A percentile compares a stretch with the other conserved stretches of the same genome.
Conservation (phyloP, 2,113 vertebrate genomes). For the Xyliphius kryptos region DNA sequence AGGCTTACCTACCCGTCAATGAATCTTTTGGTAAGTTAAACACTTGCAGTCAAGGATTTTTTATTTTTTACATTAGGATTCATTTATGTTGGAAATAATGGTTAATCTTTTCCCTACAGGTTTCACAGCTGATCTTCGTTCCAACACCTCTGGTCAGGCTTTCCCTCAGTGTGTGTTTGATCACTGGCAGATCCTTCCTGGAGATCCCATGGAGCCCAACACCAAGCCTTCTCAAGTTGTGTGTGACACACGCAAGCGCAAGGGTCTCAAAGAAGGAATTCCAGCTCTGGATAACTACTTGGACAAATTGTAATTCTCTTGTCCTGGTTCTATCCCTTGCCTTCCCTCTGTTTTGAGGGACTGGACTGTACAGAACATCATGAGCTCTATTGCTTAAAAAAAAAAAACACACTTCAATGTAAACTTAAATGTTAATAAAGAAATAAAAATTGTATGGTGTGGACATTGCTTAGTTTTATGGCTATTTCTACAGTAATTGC, state of each 20-base stretch:
- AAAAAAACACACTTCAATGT: constrained; percentile 51
- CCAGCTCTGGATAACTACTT: constrained; percentile 90
- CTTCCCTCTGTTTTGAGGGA: constrained; percentile 38
- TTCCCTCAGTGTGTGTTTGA: constrained; percentile 95
- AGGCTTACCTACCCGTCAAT: constrained; percentile 86
- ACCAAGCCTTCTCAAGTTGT: constrained; percentile 74
- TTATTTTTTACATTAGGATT: neutral
- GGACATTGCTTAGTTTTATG: constrained; percentile 16
- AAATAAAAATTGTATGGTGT: constrained; percentile 52
- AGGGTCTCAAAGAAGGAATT: constrained; percentile 91
- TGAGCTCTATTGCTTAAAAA: constrained; percentile 58
- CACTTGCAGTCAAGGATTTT: no score
- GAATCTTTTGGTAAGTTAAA: constrained; percentile 88
- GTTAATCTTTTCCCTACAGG: constrained; percentile 56
- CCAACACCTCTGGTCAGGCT: constrained; percentile 87
- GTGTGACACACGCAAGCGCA: constrained; percentile 81
- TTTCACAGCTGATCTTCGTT: constrained; percentile 87
- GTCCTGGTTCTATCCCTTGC: constrained; percentile 10
- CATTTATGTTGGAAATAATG: rapidly evolving
- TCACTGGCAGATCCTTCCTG: constrained; percentile 90
- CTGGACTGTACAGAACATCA: constrained; percentile 61
- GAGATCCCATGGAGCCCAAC: constrained; percentile 72
- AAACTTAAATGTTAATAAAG: constrained; percentile 64
- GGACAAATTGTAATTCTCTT: constrained; percentile 77
- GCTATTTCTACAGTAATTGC: no score